These are phyloP conservation scores for Coturnix japonica DNA, from an alignment of 2,113 vertebrate species.

Conservation along the genomic window DNA sequence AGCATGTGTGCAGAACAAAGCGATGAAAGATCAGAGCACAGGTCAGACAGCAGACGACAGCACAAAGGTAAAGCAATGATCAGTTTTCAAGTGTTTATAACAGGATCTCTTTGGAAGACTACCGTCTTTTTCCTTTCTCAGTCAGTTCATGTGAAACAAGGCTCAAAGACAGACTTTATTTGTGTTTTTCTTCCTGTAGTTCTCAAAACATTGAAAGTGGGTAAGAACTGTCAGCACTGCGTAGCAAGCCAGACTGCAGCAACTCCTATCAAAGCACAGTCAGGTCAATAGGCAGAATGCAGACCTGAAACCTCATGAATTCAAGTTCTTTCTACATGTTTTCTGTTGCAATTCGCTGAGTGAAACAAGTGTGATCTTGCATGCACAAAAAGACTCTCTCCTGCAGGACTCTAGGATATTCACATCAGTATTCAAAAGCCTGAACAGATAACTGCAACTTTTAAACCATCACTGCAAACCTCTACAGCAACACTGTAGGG, in stretches of 20 bases:
- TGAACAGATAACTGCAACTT: neutral
- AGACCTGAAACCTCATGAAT: neutral
- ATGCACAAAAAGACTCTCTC: neutral
- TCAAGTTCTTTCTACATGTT: neutral
- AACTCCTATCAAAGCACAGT: neutral
- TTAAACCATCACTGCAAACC: neutral
- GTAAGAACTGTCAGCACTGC: neutral
- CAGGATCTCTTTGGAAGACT: neutral
- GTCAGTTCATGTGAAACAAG: neutral
- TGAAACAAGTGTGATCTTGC: neutral
- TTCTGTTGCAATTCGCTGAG: neutral
- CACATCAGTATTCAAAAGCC: neutral
- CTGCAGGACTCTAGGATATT: neutral
- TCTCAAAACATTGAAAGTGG: neutral
- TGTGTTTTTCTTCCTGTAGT: neutral
- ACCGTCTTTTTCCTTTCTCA: neutral
- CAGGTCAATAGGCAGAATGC: accelerated
- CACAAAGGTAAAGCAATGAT: neutral
- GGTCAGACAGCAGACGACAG: neutral
- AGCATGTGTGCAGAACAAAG: neutral
- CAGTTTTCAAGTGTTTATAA: neutral
- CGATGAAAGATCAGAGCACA: neutral
- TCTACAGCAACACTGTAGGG: neutral
- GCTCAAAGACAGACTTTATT: neutral
- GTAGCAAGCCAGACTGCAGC: neutral